phyloP scores from a whole-genome alignment of 2,113 vertebrate genomes.

The Abramis brama region DNA sequence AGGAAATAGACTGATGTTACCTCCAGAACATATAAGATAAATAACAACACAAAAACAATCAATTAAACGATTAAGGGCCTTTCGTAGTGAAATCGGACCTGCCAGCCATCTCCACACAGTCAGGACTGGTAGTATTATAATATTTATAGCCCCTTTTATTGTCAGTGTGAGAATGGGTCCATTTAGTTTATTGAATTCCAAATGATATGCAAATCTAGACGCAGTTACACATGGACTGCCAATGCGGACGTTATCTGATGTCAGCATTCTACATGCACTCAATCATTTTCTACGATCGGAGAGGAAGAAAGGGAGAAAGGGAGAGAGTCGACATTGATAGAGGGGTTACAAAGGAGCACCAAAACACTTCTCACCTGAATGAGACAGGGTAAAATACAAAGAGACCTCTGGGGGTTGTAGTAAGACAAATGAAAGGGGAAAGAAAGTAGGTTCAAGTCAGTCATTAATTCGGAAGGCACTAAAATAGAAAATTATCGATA shows the following conservation, averaged over 20 bases:
- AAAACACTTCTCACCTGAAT: conserved; percentile 26
- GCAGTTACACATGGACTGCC: conserved; percentile 68
- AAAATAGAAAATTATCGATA: background rate
- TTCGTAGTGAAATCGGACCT: background rate
- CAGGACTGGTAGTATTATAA: conserved; percentile 48
- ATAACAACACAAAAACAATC: conserved; percentile 35
- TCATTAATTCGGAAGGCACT: too few species aligned
- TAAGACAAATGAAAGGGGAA: background rate
- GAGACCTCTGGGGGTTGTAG: background rate
- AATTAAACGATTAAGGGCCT: conserved; percentile 30
- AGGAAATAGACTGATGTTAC: conserved; percentile 43
- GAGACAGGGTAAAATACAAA: conserved; percentile 6
- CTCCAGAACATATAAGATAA: conserved; percentile 41
- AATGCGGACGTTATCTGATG: conserved; percentile 71
- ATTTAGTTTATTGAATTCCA: conserved; percentile 73
- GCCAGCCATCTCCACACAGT: conserved; percentile 40
- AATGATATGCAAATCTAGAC: conserved; percentile 77
- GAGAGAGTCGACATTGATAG: background rate
- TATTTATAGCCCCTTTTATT: conserved; percentile 60
- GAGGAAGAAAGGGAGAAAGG: background rate
- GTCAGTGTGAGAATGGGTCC: conserved; percentile 63
- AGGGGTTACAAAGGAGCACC: conserved; percentile 9
- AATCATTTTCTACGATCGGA: conserved; percentile 26
- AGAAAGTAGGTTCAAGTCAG: background rate
- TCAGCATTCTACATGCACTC: conserved; percentile 69